Base-by-base conservation (phyloP, 2,113 vertebrate genomes). In the Chrysemys picta region DNA sequence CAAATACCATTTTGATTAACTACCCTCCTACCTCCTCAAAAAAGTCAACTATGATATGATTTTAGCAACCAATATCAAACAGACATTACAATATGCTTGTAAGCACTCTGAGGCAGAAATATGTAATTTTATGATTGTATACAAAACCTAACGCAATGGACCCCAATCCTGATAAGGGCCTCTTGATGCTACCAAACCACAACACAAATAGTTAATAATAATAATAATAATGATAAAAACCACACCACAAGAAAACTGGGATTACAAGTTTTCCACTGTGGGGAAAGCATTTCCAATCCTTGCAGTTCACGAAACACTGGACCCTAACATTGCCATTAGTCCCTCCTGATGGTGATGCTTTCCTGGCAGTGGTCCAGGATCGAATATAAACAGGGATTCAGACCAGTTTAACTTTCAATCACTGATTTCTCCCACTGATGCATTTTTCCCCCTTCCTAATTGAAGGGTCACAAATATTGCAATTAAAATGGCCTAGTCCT, bases 221-320 rank as follows among this genome's bases (percentile, higher is more conserved):
- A 90, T 92, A 94, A 95, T n/a, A 92, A 90, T 92, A 94, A 95
- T n/a, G 35, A 38, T 89, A 93, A 88, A 89, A 45, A 38, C 52
- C 1, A 1, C 62, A 95, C 52, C 80, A 86, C 59, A 84, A 31
- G 5, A 47, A 25, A 94, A 89, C 35, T 62, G 56, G 16, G 42
- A 94, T 76, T 85, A 90, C 75, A 89, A 82, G 89, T 82, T 49
- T 90, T 84, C 52, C 31, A 49, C 82, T 93, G 27, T 50, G 85
- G 42, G 50, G 17, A 86, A 96, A 86, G 56, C 53, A 80, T 29
- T 83, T 89, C 87, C 91, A 93, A 94, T 82, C 65, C 42, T 54
- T 42, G 21, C 38, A 84, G 47, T 88, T 84, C 88, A 91, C 53
- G 35, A 93, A 89, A 86, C 87, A 90, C 5, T 29, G 90, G 82